Conservation (phyloP, 92 coral and sea anemone genomes). For the Parazoanthus swiftii region DNA sequence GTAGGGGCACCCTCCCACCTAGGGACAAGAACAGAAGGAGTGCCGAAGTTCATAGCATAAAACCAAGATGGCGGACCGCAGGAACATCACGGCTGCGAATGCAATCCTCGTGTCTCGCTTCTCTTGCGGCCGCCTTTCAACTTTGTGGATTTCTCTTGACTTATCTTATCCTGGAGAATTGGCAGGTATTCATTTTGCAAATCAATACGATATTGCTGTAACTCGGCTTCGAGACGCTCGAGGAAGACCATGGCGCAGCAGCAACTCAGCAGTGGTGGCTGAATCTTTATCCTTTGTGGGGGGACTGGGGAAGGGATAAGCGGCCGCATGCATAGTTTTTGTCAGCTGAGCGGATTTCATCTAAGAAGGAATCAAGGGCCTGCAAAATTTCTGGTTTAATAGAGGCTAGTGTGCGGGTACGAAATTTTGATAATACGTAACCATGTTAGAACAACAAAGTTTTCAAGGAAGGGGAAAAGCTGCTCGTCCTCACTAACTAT, state of each 20-base stretch:
- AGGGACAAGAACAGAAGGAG: no score
- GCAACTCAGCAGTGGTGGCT: no score
- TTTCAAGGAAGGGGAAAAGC: slow-evolving; percentile 43
- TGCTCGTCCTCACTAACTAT: slow-evolving; percentile 28
- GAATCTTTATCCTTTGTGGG: no score
- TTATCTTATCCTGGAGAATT: background rate
- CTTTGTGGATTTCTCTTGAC: background rate
- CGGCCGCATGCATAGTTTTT: no score
- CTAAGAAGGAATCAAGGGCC: slow-evolving; percentile 32
- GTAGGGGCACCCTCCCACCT: no score
- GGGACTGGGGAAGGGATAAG: no score
- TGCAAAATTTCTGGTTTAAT: slow-evolving; percentile 48
- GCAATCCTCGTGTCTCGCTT: background rate
- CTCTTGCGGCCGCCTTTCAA: background rate
- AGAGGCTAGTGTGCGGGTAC: slow-evolving; percentile 35
- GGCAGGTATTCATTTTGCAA: background rate
- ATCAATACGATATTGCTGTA: background rate
- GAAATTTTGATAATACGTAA: slow-evolving; percentile 8
- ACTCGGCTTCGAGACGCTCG: background rate
- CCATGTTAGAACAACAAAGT: slow-evolving; percentile 45
- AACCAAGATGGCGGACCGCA: background rate
- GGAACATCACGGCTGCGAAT: slow-evolving; percentile 2
- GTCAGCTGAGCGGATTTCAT: background rate
- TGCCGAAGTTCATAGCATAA: background rate
- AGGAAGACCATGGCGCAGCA: background rate